A percentile compares a stretch with the other conserved stretches of the same genome.
Evolutionary conservation across 2,113 vertebrate genomes (phyloP).

Genomic region (Pituophis catenifer): DNA sequence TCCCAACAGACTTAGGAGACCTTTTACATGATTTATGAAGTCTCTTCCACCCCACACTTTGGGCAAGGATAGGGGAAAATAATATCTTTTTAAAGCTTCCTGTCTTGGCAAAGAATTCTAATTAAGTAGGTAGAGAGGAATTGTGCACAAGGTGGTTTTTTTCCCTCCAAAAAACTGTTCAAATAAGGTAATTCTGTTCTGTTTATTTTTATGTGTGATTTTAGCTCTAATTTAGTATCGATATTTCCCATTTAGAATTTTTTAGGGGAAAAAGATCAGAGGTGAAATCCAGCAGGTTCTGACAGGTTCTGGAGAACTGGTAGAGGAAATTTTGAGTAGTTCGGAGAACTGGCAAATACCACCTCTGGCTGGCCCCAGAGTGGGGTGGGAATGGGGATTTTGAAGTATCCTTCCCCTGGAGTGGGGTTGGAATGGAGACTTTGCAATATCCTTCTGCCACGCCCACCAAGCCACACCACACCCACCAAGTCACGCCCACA

Average conservation of each 20-base stretch:
- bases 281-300: too few species aligned
- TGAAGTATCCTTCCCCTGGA: too few species aligned
- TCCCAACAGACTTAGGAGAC: not conserved
- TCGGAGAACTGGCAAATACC: too few species aligned
- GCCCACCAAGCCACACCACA: too few species aligned
- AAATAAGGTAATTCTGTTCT: not conserved
- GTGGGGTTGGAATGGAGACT: too few species aligned
- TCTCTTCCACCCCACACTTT: not conserved
- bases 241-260: not conserved
- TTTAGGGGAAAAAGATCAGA: not conserved
- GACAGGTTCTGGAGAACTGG: too few species aligned
- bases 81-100: not conserved
- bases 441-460: too few species aligned
- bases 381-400: too few species aligned
- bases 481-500: too few species aligned
- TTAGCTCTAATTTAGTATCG: constrained; percentile 5
- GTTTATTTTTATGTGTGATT: not conserved
- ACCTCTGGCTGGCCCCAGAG: too few species aligned
- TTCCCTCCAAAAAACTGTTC: not conserved
- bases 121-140: not conserved
- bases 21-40: not conserved
- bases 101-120: not conserved
- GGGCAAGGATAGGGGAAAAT: not conserved
- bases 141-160: not conserved
- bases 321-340: too few species aligned